These are phyloP conservation scores for Pogona vitticeps DNA, from an alignment of 2,113 vertebrate species.

Conservation along the genomic window DNA sequence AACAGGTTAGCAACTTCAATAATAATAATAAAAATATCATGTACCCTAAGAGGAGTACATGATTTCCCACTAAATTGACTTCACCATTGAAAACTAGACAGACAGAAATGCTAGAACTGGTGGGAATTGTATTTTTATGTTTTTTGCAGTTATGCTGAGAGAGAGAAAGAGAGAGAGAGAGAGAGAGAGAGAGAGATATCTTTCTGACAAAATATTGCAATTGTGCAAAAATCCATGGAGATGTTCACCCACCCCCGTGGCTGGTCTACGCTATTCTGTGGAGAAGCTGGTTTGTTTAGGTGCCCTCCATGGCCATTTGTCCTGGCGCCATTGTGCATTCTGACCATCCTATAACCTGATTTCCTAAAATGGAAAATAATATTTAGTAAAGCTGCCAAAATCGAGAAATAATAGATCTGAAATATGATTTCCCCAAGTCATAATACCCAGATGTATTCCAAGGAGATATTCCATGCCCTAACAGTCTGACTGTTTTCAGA, in stretches of 20 bases:
- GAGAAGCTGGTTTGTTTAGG: neutral
- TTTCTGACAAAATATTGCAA: neutral
- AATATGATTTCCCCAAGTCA: neutral
- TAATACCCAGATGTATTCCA: neutral
- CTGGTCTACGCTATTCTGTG: neutral
- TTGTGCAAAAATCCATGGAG: neutral
- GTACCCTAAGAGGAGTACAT: neutral
- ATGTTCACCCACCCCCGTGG: neutral
- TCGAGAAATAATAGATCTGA: neutral
- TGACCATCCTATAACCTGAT: neutral
- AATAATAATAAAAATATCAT: neutral
- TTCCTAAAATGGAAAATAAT: neutral
- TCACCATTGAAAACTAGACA: neutral
- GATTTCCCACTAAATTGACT: neutral
- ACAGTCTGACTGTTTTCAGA: neutral
- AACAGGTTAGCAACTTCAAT: neutral
- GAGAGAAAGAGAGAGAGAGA: too few relatives aligned
- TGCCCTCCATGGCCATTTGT: neutral
- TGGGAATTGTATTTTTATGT: neutral
- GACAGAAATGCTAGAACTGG: neutral
- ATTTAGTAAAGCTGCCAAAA: neutral
- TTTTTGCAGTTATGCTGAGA: neutral
- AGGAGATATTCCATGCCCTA: neutral
- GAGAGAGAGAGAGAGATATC: too few relatives aligned
- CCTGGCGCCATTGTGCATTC: neutral